phyloP scores from a whole-genome alignment of 2,113 vertebrate genomes.

The Aptenodytes forsteri region DNA sequence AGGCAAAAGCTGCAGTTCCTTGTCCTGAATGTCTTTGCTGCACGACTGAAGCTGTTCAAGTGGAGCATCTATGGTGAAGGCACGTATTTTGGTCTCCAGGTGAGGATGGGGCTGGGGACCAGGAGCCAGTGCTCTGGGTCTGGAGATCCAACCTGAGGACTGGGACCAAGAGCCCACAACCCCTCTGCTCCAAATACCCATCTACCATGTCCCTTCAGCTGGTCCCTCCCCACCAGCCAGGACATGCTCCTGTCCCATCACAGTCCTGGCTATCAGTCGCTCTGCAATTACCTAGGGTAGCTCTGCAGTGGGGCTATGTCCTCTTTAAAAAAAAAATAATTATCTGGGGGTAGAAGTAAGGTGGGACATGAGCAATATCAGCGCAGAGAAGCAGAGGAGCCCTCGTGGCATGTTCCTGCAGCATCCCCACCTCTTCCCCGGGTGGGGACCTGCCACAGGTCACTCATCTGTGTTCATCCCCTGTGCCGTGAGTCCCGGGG shows the following conservation, averaged over 20 bases:
- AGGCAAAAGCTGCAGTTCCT: neutral
- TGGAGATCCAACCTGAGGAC: neutral
- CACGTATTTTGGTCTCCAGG: neutral
- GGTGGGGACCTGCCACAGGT: neutral
- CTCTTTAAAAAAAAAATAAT: neutral
- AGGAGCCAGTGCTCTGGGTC: neutral
- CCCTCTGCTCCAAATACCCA: neutral
- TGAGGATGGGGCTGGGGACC: neutral
- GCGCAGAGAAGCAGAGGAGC: neutral
- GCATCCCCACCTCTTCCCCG: neutral
- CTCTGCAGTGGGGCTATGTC: too few species aligned
- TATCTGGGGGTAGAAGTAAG: neutral
- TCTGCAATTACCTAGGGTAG: neutral
- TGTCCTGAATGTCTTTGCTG: neutral
- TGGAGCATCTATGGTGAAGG: neutral
- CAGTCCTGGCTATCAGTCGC: too few species aligned
- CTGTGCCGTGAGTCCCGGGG: neutral
- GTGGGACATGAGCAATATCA: too few species aligned
- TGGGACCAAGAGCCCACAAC: neutral
- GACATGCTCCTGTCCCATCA: neutral
- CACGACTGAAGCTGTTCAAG: neutral
- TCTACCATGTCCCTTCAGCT: neutral
- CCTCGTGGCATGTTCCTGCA: neutral
- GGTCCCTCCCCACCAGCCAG: neutral
- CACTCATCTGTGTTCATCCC: rapidly evolving